Evolutionary conservation across 2,113 vertebrate species (phyloP).

Genomic region (Aleadryas rufinucha): DNA sequence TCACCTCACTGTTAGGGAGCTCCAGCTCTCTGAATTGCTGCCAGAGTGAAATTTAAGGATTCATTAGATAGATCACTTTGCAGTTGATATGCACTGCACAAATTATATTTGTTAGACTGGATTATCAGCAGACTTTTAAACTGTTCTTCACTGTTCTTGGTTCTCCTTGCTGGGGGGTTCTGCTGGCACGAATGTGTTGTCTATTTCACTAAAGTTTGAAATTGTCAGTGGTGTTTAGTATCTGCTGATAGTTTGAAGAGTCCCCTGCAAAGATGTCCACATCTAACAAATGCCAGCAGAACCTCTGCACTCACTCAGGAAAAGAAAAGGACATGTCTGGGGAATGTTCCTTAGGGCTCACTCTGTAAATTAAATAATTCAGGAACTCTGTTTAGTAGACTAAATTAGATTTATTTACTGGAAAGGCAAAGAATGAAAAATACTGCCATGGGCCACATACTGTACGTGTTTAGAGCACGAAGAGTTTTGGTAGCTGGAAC

Average conservation of each 20-base stretch:
- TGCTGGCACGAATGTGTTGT: background rate
- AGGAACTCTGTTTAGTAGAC: background rate
- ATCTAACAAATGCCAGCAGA: background rate
- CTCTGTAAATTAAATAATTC: background rate
- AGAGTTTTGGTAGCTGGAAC: background rate
- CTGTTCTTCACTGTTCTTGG: background rate
- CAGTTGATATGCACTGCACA: background rate
- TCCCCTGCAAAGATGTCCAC: background rate
- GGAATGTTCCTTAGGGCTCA: background rate
- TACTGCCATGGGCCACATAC: background rate
- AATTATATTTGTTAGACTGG: background rate
- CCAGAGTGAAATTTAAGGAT: background rate
- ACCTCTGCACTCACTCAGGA: background rate
- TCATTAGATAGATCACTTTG: background rate
- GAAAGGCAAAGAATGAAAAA: background rate
- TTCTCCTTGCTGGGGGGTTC: background rate
- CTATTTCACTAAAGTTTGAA: background rate
- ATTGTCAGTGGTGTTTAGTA: background rate
- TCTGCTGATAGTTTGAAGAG: background rate
- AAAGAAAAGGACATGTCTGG: background rate
- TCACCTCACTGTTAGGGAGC: background rate
- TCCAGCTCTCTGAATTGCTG: background rate
- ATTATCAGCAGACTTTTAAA: background rate
- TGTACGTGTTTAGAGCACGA: background rate
- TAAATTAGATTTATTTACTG: background rate